Conservation (phyloP, 2,888 invertebrate species). For the Andricus quercusramuli region DNA sequence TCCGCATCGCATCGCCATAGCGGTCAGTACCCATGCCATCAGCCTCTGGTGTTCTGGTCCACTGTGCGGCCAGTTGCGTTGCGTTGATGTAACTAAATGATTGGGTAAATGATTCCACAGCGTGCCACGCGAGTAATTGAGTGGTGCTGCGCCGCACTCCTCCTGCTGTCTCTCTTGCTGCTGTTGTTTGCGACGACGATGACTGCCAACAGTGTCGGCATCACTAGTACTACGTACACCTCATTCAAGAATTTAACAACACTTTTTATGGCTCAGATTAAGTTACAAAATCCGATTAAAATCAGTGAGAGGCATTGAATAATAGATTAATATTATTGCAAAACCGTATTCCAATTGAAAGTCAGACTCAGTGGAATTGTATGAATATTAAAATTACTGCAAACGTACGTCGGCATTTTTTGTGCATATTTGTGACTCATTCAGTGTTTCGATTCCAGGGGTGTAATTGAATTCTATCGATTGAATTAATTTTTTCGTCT, state of each 20-base stretch:
- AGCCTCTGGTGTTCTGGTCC: conserved; percentile 50
- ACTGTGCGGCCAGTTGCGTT: conserved; percentile 65
- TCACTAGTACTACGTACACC: conserved; percentile 45
- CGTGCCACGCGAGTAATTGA: conserved; percentile 78
- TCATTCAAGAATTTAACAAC: conserved; percentile 36
- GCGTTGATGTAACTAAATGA: conserved; percentile 79
- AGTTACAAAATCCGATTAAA: conserved; percentile 18
- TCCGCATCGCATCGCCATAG: conserved; percentile 50
- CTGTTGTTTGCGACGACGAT: conserved; percentile 64
- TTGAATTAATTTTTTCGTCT: too few relatives aligned
- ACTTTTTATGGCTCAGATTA: conserved; percentile 35
- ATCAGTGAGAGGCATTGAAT: conserved; percentile 6
- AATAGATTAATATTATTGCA: conserved; percentile 26
- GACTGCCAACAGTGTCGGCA: conserved; percentile 57
- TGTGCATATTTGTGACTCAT: too few relatives aligned
- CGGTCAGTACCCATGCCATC: conserved; percentile 46
- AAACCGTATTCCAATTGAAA: conserved; percentile 11
- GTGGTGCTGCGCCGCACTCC: conserved; percentile 69
- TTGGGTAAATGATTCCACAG: conserved; percentile 79
- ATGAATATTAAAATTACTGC: too few relatives aligned
- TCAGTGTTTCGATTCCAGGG: too few relatives aligned
- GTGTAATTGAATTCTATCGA: too few relatives aligned
- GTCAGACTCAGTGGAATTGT: not conserved
- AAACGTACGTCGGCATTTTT: too few relatives aligned
- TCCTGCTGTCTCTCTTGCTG: conserved; percentile 64